Percentiles rank a stretch among this genome's conserved stretches.
phyloP scores from a whole-genome alignment of 2,888 invertebrate genomes.

The Seira ritae region DNA sequence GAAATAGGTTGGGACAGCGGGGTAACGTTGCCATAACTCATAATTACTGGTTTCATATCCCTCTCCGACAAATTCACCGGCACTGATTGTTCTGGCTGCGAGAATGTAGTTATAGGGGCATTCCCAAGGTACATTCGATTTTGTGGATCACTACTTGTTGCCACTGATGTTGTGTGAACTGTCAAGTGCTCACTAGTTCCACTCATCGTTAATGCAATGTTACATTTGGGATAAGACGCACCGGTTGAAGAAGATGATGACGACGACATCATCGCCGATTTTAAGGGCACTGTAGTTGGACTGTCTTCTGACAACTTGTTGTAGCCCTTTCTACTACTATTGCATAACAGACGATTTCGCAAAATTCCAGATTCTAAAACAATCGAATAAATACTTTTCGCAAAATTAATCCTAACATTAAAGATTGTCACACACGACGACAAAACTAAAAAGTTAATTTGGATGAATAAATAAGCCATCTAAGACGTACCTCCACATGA shows the following conservation, averaged over 20 bases:
- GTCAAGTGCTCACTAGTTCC: slow-evolving; percentile 44
- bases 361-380: slow-evolving; percentile 44
- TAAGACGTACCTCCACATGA: too few species aligned
- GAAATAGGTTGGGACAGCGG: too few species aligned
- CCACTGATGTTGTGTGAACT: slow-evolving; percentile 33
- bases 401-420: too few species aligned
- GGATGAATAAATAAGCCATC: too few species aligned
- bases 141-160: slow-evolving; percentile 22
- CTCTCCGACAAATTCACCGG: slow-evolving; percentile 2
- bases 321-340: slow-evolving; percentile 4
- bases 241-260: background rate
- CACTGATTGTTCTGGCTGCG: background rate
- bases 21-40: too few species aligned
- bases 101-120: too few species aligned
- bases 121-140: too few species aligned
- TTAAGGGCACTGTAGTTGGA: too few species aligned
- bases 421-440: too few species aligned
- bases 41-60: slow-evolving; percentile 17
- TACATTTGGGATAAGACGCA: slow-evolving; percentile 46
- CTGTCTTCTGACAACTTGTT: background rate
- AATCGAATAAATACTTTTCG: too few species aligned
- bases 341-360: slow-evolving; percentile 38
- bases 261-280: slow-evolving; percentile 18
- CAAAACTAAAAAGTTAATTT: too few species aligned
- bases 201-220: slow-evolving; percentile 41